Conservation (phyloP, 2,113 vertebrate genomes). For the Progne subis region DNA sequence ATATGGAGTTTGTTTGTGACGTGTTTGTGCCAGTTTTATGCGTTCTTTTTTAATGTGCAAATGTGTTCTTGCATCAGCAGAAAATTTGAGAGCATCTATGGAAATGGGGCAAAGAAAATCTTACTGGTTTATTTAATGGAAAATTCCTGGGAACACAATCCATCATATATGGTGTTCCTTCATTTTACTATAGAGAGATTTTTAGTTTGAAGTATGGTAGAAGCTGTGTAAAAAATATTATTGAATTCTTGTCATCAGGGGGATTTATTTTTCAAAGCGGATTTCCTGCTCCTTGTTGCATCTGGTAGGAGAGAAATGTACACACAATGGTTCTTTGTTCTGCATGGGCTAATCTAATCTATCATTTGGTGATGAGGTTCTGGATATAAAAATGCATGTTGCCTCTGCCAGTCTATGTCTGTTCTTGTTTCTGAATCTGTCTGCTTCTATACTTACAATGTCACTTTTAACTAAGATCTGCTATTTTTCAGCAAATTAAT, state of each 20-base stretch:
- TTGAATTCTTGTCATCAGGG: neutral
- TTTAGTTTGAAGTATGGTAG: neutral
- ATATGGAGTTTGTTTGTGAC: slow-evolving; percentile 60
- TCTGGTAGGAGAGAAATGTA: neutral
- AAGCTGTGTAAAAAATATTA: neutral
- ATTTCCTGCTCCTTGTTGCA: neutral
- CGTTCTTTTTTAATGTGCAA: neutral
- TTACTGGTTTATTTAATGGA: neutral
- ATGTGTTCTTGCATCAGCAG: slow-evolving; percentile 20
- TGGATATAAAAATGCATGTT: neutral
- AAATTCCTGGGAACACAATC: neutral
- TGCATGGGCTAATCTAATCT: neutral
- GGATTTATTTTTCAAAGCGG: neutral
- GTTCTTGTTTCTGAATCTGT: slow-evolving; percentile 16
- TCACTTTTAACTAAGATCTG: slow-evolving; percentile 9
- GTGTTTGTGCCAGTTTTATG: slow-evolving; percentile 27
- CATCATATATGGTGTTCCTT: neutral
- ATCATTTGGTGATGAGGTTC: neutral
- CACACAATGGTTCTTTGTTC: neutral
- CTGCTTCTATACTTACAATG: neutral
- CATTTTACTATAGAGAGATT: neutral
- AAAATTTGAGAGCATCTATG: neutral
- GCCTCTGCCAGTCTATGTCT: neutral
- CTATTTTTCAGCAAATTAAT: slow-evolving; percentile 19
- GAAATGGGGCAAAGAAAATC: neutral